Evolutionary conservation across 2,113 vertebrate genomes (phyloP), one percentile per base, ranked within the genome.

Genomic region (Nesogale talazaci): DNA sequence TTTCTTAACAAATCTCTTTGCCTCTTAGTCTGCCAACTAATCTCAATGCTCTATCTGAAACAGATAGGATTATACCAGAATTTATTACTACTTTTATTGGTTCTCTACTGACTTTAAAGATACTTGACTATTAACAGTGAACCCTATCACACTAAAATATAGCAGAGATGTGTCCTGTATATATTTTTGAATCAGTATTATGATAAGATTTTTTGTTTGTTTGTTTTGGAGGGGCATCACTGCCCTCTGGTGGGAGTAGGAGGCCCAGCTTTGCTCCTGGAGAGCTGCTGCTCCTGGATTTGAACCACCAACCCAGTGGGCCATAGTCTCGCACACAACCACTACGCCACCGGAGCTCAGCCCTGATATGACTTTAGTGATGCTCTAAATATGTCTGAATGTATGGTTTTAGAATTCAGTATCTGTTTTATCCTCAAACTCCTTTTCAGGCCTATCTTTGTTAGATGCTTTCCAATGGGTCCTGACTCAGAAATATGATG

Each of bases 1-100:
- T 96, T 93, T 93, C 79, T 93, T 94, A 93, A 77, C 59, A 86
- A 81, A 95, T 81, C 90, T 95, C 93, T 96, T 94, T 95, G 94
- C 95, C 75, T 93, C 80, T 89, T 79, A 52, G 46, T 52, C 46
- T 90, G 88, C 90, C 84, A 90, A 14, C 67, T 88, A 94, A 82
- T 91, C 56, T 94, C 63, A 77, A 75, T 70, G 57, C 59, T 96
- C 63, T 84, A 79, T 94, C 89, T 91, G 65, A 52, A 89, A n/a
- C 31, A 90, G 52, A 89, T 72, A 67, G 87, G 92, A 40, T 77
- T 95, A 87, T 0, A 89, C 16, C 84, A 86, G 84, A 96, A 95
- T 77, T 1, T 86, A 93, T 84, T 83, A 46, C 17, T 56, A 57
- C 69, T 69, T 65, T 89, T 84, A 23, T 20, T 34, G 8, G 19